A percentile compares a stretch with the other conserved stretches of the same genome.
These are phyloP conservation scores for Falco biarmicus DNA, from an alignment of 2,797 vertebrate species.

Conservation along the genomic window DNA sequence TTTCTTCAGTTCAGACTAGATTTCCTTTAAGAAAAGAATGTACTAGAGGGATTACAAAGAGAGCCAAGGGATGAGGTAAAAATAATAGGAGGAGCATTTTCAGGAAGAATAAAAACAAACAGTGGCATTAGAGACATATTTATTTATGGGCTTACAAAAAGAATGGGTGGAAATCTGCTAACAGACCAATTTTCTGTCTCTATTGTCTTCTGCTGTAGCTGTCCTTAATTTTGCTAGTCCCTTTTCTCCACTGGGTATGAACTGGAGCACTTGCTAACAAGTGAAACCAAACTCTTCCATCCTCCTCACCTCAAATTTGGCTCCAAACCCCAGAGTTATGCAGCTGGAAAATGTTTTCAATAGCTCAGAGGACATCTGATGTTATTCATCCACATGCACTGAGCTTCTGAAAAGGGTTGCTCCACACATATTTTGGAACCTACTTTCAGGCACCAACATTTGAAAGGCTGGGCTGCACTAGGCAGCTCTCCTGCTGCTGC, in stretches of 20 bases:
- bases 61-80: conserved; percentile 1
- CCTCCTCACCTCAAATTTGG: conserved; percentile 22
- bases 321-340: background rate
- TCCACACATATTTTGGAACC: background rate
- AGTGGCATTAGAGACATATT: background rate
- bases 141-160: conserved; percentile 11
- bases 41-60: background rate
- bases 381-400: background rate
- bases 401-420: background rate
- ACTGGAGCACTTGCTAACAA: conserved; percentile 25
- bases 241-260: background rate
- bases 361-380: background rate
- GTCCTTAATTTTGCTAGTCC: background rate
- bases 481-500: background rate
- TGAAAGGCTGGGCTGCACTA: background rate
- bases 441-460: background rate
- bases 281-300: conserved; percentile 12
- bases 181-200: background rate
- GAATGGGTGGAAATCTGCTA: conserved; percentile 27
- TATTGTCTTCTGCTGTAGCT: background rate
- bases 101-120: conserved; percentile 14
- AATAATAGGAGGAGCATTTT: background rate
- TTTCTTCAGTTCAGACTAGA: background rate
- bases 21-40: background rate
- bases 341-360: background rate